These are phyloP conservation scores for Myotis davidii DNA, from an alignment of 2,113 vertebrate genomes.

Conservation along the genomic window DNA sequence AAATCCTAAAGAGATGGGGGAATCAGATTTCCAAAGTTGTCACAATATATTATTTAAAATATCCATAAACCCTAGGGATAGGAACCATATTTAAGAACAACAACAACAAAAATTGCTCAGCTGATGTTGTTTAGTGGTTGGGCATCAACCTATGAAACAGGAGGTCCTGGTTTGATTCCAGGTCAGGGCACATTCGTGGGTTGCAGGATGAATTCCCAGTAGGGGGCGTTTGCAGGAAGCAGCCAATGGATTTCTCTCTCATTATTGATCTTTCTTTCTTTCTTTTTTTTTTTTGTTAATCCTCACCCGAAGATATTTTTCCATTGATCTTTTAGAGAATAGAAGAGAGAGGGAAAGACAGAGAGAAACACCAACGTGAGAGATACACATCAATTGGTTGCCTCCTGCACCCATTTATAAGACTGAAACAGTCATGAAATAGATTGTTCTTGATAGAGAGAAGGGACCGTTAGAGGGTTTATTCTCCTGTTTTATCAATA, in stretches of 20 bases:
- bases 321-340: not conserved
- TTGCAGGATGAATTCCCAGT: not conserved
- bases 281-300: not conserved
- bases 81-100: too few species aligned
- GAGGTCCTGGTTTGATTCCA: not conserved
- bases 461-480: not conserved
- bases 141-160: not conserved
- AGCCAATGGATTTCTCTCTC: not conserved
- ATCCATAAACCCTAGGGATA: not conserved
- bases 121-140: not conserved
- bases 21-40: not conserved
- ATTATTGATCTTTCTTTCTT: not conserved
- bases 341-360: not conserved
- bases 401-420: not conserved
- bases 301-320: not conserved
- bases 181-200: not conserved
- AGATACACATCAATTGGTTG: not conserved
- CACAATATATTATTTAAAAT: not conserved
- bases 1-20: not conserved
- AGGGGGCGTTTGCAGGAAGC: not conserved
- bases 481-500: not conserved
- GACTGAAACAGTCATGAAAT: not conserved
- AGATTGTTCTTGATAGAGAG: constrained; percentile 35
- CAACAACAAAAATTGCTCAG: not conserved
- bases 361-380: not conserved